Conservation (phyloP, 92 coral and sea anemone genomes). For the Umimayanthus kanabou region DNA sequence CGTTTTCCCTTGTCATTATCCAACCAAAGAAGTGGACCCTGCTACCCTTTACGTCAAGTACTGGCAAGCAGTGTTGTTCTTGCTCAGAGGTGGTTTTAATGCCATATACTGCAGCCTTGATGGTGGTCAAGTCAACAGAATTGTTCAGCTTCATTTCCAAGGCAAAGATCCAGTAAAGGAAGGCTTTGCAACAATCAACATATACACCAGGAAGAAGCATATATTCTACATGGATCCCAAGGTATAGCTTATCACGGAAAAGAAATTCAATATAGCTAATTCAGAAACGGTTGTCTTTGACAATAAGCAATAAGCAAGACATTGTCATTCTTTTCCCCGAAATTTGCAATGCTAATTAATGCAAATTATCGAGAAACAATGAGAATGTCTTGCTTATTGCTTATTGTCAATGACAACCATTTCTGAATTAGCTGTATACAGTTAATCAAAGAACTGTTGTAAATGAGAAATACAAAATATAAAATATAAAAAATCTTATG, state of each 20-base stretch:
- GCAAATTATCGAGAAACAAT: background rate
- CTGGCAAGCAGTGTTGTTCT: slow-evolving; percentile 58
- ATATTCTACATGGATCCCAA: slow-evolving; percentile 56
- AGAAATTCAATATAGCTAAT: background rate
- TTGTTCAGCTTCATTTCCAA: slow-evolving; percentile 55
- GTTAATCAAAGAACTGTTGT: background rate
- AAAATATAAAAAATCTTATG: no score
- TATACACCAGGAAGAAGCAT: slow-evolving; percentile 50
- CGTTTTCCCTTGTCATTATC: slow-evolving; percentile 64
- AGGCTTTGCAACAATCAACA: slow-evolving; percentile 51
- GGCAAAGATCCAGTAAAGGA: slow-evolving; percentile 54
- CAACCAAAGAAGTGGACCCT: slow-evolving; percentile 55
- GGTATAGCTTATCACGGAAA: slow-evolving; percentile 23
- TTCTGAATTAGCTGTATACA: background rate
- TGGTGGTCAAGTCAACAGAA: slow-evolving; percentile 61
- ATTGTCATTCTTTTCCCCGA: background rate
- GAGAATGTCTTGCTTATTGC: background rate
- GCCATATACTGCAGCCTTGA: slow-evolving; percentile 54
- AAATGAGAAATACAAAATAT: background rate
- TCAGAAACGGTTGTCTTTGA: background rate
- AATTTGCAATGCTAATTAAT: no score
- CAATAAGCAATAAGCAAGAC: background rate
- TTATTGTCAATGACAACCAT: slow-evolving; percentile 2
- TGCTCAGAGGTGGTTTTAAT: slow-evolving; percentile 36
- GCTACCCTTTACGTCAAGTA: slow-evolving; percentile 42